phyloP scores from a whole-genome alignment of 2,113 vertebrate species.

The Cyanocitta stelleri region DNA sequence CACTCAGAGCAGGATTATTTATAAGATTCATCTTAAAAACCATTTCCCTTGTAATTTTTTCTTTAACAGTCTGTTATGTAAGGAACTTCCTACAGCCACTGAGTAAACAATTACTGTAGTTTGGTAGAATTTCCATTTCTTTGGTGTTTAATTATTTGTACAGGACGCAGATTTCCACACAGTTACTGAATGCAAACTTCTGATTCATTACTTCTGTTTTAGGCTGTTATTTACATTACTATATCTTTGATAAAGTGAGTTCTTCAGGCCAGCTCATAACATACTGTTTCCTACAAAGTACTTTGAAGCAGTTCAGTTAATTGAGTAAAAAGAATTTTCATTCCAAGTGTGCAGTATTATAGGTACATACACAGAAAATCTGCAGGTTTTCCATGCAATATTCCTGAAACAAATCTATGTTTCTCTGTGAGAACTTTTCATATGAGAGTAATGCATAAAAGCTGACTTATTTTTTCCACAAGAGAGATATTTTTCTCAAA shows the following conservation, averaged over 20 bases:
- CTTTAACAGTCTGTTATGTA: background rate
- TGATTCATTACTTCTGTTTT: background rate
- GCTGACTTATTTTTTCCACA: conserved; percentile 57
- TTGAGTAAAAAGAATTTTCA: background rate
- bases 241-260: background rate
- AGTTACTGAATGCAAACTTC: background rate
- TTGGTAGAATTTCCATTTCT: background rate
- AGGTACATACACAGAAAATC: background rate
- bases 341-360: background rate
- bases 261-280: background rate
- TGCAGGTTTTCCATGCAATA: background rate
- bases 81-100: background rate
- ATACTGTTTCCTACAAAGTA: background rate
- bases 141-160: background rate
- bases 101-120: background rate
- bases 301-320: background rate
- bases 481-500: conserved; percentile 47
- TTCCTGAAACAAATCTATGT: background rate
- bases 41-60: background rate
- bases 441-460: background rate
- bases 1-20: background rate
- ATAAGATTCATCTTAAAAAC: background rate
- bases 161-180: background rate
- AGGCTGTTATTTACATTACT: background rate
- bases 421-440: conserved; percentile 23